These are phyloP conservation scores for Otolemur crassicaudatus DNA, from an alignment of 2,797 vertebrate genomes.

Conservation along the genomic window DNA sequence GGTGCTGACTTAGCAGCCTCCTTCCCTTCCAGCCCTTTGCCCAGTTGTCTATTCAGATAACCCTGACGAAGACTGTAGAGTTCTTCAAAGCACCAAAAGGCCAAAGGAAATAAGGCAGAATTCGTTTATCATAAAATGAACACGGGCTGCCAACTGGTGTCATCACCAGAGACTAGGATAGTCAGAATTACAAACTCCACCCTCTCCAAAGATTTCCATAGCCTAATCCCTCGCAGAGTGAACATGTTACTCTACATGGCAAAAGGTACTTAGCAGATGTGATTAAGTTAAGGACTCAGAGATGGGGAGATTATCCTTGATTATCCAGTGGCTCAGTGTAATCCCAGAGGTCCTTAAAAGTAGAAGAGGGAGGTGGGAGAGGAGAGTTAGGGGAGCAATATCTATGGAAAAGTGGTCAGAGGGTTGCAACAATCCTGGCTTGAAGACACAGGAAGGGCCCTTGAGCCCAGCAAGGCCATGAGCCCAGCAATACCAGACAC, in stretches of 20 bases:
- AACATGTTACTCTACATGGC: neutral
- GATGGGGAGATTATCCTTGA: neutral
- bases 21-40: neutral
- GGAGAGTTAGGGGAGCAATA: neutral
- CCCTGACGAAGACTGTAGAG: neutral
- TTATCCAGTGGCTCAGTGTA: neutral
- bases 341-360: neutral
- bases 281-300: neutral
- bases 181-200: neutral
- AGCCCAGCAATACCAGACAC: neutral
- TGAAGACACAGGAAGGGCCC: neutral
- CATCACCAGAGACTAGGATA: neutral
- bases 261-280: neutral
- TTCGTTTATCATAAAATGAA: neutral
- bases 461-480: too few relatives aligned
- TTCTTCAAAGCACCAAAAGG: slow-evolving; percentile 11
- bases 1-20: neutral
- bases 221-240: neutral
- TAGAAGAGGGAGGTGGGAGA: neutral
- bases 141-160: neutral
- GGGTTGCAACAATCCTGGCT: neutral
- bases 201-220: neutral
- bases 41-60: neutral
- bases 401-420: neutral
- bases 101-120: neutral